Base-by-base conservation (phyloP, 2,113 vertebrate genomes). In the Nannobrachium achirus region DNA sequence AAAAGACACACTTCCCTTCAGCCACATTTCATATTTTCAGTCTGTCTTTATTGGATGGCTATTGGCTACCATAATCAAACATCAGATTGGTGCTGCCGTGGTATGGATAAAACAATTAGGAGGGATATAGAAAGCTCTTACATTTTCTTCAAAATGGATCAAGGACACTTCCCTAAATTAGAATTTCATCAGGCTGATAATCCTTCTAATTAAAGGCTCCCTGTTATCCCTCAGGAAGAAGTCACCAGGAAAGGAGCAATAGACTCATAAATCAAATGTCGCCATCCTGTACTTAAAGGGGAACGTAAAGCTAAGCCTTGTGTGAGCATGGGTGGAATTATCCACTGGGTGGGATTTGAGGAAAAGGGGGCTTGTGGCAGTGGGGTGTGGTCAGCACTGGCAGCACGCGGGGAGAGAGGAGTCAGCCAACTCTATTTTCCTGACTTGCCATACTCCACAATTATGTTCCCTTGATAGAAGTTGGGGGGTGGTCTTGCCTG, bases 171-270 rank as follows among this genome's bases (percentile, higher is more conserved):
- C n/a, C n/a, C n/a, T 10, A 80, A 78, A 73, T 59, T 70, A 39
- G 56, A 68, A 44, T 73, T 59, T 85, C 55, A 61, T 50, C 71
- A 67, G 53, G 60, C 56, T 78, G 67, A 42, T 76, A 81, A 86
- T 81, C 63, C 57, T 40, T 86, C 66, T 87, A 82, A 91, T 91
- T 76, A 83, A 81, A 84, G 75, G 50, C 71, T 83, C 69, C 52
- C 63, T 64, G 52, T 69, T 56, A 56, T 65, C 61, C 58, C 58
- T 55, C 39, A 19, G 44, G 56, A 58, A 14, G 18, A 71, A 67
- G 61, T 70, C 70, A 65, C 58, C 83, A 72, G n/a, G 65, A 71
- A 55, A 15, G 44, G 50, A 81, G 52, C 65, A 69, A 75, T 40
- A 72, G 18, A 64, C 66, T 53, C 20, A 66, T 69, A 71, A 83